Evolutionary conservation across 2,888 invertebrate genomes (phyloP).

Genomic region (Plusia festucae): DNA sequence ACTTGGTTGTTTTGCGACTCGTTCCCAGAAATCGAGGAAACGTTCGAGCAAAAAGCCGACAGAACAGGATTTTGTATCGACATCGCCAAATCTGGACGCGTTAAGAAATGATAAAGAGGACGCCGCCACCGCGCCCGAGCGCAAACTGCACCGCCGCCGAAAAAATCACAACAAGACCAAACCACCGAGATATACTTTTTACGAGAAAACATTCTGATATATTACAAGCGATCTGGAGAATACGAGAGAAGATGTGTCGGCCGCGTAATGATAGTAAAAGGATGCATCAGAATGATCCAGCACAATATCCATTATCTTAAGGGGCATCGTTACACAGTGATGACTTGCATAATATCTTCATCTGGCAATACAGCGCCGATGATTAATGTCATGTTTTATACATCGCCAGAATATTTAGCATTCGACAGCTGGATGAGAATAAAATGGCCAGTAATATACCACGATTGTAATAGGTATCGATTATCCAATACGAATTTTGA

Average conservation of each 20-base stretch:
- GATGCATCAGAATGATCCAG: slow-evolving; percentile 60
- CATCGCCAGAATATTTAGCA: slow-evolving; percentile 55
- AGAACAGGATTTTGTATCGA: slow-evolving; percentile 88
- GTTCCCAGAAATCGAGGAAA: slow-evolving; percentile 88
- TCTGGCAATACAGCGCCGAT: slow-evolving; percentile 46
- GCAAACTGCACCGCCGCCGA: slow-evolving; percentile 65
- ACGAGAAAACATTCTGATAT: slow-evolving; percentile 64
- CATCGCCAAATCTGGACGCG: slow-evolving; percentile 87
- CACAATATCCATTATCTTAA: slow-evolving; percentile 58
- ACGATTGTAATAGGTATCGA: slow-evolving; percentile 70
- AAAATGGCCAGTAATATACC: slow-evolving; percentile 62
- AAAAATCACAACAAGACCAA: slow-evolving; percentile 69
- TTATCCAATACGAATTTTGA: slow-evolving; percentile 77
- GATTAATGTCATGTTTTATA: slow-evolving; percentile 56
- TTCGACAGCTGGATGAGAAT: slow-evolving; percentile 63
- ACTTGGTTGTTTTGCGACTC: slow-evolving; percentile 81
- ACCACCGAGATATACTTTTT: slow-evolving; percentile 61
- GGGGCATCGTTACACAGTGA: slow-evolving; percentile 56
- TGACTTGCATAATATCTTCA: slow-evolving; percentile 71
- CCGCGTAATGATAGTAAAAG: slow-evolving; percentile 49
- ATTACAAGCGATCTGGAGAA: slow-evolving; percentile 46
- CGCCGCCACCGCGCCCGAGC: slow-evolving; percentile 74
- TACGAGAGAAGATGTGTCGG: slow-evolving; percentile 34
- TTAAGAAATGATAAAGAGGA: slow-evolving; percentile 87
- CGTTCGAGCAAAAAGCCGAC: slow-evolving; percentile 84